Evolutionary conservation across 1,140 invertebrate species (phyloP), one percentile per base, ranked within the genome.

Genomic region (Heliconius eleuchia): DNA sequence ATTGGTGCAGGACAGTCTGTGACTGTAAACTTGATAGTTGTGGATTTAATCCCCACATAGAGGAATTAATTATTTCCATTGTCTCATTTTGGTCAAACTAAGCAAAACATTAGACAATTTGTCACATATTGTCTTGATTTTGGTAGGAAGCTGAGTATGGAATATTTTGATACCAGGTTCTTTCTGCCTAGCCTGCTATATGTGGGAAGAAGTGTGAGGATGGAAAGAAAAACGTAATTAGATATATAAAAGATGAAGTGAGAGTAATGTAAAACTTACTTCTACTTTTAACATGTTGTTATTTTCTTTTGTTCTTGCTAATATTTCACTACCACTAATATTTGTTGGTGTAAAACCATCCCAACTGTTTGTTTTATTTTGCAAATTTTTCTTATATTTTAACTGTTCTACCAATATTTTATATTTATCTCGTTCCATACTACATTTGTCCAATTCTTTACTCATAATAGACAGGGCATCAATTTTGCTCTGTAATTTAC

Each of bases 361-460:
- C 16, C 84, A 79, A 71, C 73, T 83, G 27, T 83, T 88, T 52
- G 83, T 89, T 78, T 83, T 77, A 30, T 87, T 81, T 77, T 84
- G 82, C 9, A 88, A 74, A 52, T 82, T 82, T 79, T 96, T 97
- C 71, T 96, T 95, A 79, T 96, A 95, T 85, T 97, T 95, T 30
- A 97, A 92, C 81, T 98, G 97, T 89, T 98, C 97, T 4, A 97
- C 97, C 95, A 98, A 96, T 30, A 97, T 88, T 91, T 97, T 97
- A 85, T 97, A 98, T 87, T 97, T 96, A 91, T 98, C 97, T 71
- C 97, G 92, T 87, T 98, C 97, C 79, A 95, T 96, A 80, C 96
- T 96, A 89, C 97, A 97, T 92, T 97, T 96, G 80, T 98, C 96
- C 71, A 98, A 91, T 87, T 98, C 97, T 86, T 97, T 96, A 78